Base-by-base conservation (phyloP, 2,888 invertebrate species). In the Agriopis marginaria region DNA sequence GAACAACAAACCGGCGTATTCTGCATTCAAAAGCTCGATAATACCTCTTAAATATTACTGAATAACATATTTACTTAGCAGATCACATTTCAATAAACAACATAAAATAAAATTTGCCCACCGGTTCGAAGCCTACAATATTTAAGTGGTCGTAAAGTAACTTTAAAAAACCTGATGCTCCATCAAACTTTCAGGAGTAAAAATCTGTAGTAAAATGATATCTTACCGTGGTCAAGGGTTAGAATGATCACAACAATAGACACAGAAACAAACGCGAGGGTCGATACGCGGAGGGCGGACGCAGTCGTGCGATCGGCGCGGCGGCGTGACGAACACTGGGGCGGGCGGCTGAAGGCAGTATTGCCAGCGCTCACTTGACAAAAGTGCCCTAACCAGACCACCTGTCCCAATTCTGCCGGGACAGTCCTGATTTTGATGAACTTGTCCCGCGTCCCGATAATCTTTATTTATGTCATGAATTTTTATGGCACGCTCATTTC, bases 311-410 rank as follows among this genome's bases (percentile, higher is more conserved):
- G 85, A 74, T 79, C 85, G 72, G 75, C 76, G 77, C 86, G 84
- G 80, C 84, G 82, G 74, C 84, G 79, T 73, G 76, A 70, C 76
- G 78, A 79, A 74, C 68, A 90, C 90, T 90, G 89, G 86, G 85
- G 87, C 86, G 89, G 84, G 86, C 85, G 85, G 86, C 82, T 82
- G 75, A 79, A 78, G 70, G 76, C 58, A 58, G 58, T 45, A 32
- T 45, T 58, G 58, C 58, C 58, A 58, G 23, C 5, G 23, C n/a
- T 4, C 1, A 1, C 23, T 32, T 32, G 11, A 7, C 5, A 45
- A 45, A 45, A 45, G 45, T 45, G 17, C 23, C 45, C 12, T 17
- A 7, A 39, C 3, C 11, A 53, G 11, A 1, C 23, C 12, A 32
- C 10, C 6, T 8, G 23, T 8, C 7, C 6, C 7, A 1, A 50